Base-by-base conservation (phyloP, 2,113 vertebrate species). In the Gallinago jamesoni region DNA sequence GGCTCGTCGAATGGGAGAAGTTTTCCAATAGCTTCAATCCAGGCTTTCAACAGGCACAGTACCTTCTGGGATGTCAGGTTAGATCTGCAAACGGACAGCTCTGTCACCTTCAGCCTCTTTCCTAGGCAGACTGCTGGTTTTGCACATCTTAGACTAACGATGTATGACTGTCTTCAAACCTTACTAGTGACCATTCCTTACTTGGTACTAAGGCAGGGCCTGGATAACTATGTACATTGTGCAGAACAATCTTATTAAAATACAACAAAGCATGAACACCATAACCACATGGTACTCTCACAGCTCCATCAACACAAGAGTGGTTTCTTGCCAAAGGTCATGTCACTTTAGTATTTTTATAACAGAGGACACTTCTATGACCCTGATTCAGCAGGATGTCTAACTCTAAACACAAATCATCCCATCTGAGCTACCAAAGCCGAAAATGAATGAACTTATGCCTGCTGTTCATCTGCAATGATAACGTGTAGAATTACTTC, bases 231-330 rank as follows among this genome's bases (percentile, higher is more conserved):
- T 1, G 1, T 22, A 45, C 27, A 17, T 53, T 28, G 25, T 35
- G 12, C 72, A 67, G 50, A 90, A 89, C 28, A 77, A 30, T 22
- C 12, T 52, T 43, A 33, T 31, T 47, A 56, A 59, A 90, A 60
- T 18, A 43, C 12, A 64, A 12, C 15, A 74, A 10, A 0, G 0
- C 53, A 59, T 2, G 50, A 79, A 43, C 31, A 55, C 17, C 17
- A 22, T 59, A 92, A 85, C 28, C 55, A n/a, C 13, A 59, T 23
- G 5, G 2, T 55, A 39, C 8, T 28, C 31, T 77, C 16, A 35
- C 45, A 87, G n/a, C 15, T 86, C 66, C 55, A 37, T 64, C 47
- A 88, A 20, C 33, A 67, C 48, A 45, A 87, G 22, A 87, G n/a
- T 27, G 11, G 2, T 62, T 90, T 85, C 31, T 83, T 90, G 45